Evolutionary conservation across 2,113 vertebrate species (phyloP).

Genomic region (Dinomys branickii): DNA sequence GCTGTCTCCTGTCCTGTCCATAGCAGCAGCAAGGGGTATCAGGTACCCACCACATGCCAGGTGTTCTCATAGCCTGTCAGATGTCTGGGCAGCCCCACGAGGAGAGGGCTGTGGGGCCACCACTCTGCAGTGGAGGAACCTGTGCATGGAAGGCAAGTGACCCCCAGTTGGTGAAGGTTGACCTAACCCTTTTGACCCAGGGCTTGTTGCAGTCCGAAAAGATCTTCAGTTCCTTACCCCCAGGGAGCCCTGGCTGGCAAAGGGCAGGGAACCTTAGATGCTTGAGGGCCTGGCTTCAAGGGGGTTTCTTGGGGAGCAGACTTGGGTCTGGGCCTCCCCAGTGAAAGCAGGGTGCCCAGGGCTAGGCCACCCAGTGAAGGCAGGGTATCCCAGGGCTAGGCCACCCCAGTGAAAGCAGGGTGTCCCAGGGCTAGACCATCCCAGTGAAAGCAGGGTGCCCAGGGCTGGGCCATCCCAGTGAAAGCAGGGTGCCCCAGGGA

Average conservation of each 20-base stretch:
- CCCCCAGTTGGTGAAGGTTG: neutral
- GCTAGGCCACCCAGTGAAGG: neutral
- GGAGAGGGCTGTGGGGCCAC: no score
- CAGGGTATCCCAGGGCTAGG: no score
- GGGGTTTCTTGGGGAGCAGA: no score
- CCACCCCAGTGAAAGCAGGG: neutral
- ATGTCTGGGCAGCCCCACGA: neutral
- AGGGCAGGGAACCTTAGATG: neutral
- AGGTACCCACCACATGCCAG: neutral
- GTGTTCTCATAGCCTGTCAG: neutral
- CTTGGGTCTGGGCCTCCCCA: neutral
- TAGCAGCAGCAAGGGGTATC: neutral
- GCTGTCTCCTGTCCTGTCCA: neutral
- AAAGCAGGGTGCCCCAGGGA: no score
- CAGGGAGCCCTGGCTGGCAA: no score
- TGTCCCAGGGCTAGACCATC: no score
- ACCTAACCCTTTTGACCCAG: neutral
- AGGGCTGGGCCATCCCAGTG: neutral
- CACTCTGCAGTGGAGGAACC: no score
- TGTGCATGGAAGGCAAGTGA: no score
- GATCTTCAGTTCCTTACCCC: neutral
- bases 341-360: neutral
- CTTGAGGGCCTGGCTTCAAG: neutral
- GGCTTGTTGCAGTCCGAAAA: neutral
- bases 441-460: neutral